Evolutionary conservation across 2,888 invertebrate genomes (phyloP), one percentile per base, ranked within the genome.

Genomic region (Pocota personata): DNA sequence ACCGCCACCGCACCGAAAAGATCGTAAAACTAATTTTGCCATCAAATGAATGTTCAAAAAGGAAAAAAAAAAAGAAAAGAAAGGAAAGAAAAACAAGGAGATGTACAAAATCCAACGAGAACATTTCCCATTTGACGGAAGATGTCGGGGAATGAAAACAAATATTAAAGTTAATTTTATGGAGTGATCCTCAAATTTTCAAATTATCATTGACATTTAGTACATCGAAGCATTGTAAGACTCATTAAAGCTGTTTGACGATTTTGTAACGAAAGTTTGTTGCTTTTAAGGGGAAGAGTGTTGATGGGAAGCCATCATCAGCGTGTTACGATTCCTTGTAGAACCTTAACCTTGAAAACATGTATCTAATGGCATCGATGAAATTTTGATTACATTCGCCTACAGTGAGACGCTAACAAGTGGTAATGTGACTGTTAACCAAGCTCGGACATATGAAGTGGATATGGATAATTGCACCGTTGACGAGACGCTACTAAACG

Each of bases 1-100:
- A 78, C 62, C 71, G 58, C 71, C 78, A 66, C 57, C 48, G 40
- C 86, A 64, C 32, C 40, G 19, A 66, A 37, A 37, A 14, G 82
- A 82, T 86, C 86, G 86, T 86, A 86, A 86, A 86, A 82, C 82
- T 86, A 86, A 86, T 86, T 82, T 86, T 86, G 86, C 82, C 76
- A 82, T 86, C 86, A 86, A 86, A 76, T 86, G 69, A 69, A 84
- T 84, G 84, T 84, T 75, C 19, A 40, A 52, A 79, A 60, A 67
- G 62, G 40, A 46, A 50, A 58, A 48, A 35, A 30, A 46, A 3
- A 3, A 24, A 24, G 4, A 24, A 2, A 24, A 24, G 24, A 24
- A 24, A n/a, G n/a, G n/a, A n/a, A n/a, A 27, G 8, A 32, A 62
- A n/a, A 62, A 62, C 50, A 37, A 14, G 37, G 19, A n/a, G 10